Percentiles rank a stretch among this genome's conserved stretches.
Evolutionary conservation across 2,888 invertebrate genomes (phyloP).

Genomic region (Petrolisthes cinctipes): DNA sequence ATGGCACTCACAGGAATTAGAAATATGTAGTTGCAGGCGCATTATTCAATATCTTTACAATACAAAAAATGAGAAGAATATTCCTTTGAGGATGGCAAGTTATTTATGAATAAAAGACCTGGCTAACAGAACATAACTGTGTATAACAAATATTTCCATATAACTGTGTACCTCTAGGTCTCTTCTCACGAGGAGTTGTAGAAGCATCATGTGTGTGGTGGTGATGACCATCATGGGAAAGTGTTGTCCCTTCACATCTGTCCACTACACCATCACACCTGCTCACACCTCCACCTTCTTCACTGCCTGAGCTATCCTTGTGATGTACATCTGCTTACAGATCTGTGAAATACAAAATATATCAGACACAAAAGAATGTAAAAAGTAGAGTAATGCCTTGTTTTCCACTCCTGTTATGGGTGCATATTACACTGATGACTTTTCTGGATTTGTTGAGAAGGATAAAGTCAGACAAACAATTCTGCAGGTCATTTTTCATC

Average conservation of each 20-base stretch:
- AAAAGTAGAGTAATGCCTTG: no score
- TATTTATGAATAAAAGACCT: background rate
- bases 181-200: constrained; percentile 30
- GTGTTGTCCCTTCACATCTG: background rate
- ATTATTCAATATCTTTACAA: no score
- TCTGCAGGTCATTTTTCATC: no score
- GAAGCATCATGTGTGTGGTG: constrained; percentile 1
- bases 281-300: constrained; percentile 50
- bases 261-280: constrained; percentile 38
- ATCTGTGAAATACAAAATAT: constrained; percentile 24
- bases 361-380: no score
- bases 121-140: no score
- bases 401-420: no score
- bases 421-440: no score
- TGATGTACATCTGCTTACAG: constrained; percentile 64
- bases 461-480: no score
- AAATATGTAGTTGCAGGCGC: no score
- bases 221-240: background rate
- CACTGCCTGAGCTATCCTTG: constrained; percentile 61
- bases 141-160: background rate
- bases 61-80: background rate
- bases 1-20: no score
- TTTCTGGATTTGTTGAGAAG: no score
- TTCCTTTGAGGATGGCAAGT: background rate
- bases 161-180: constrained; percentile 26